Conservation (phyloP, 2,888 invertebrate species). For the Morpho helenor region DNA sequence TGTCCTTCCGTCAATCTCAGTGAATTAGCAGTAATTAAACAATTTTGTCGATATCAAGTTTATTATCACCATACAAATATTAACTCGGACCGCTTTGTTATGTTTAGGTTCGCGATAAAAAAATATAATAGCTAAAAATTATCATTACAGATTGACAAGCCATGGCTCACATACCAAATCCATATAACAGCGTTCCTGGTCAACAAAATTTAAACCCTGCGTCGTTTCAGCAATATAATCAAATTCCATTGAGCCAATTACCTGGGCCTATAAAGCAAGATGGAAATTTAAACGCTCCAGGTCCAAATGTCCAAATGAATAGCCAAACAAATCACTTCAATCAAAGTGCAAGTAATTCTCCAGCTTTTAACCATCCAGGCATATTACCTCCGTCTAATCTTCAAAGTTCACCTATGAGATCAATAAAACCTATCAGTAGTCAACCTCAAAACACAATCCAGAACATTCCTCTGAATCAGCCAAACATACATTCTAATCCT, state of each 20-base stretch:
- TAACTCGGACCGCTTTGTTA: constrained; percentile 21
- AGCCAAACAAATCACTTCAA: constrained; percentile 53
- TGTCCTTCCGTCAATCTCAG: constrained; percentile 61
- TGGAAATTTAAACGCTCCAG: constrained; percentile 60
- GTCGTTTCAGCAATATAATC: constrained; percentile 48
- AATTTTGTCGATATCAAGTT: constrained; percentile 47
- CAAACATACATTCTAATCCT: constrained; percentile 39
- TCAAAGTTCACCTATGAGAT: constrained; percentile 51
- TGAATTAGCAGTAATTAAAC: constrained; percentile 69
- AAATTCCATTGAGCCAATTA: constrained; percentile 52
- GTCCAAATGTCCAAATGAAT: constrained; percentile 33
- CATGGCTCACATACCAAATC: constrained; percentile 71
- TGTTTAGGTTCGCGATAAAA: constrained; percentile 1
- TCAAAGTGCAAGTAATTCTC: constrained; percentile 65
- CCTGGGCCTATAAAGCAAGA: constrained; percentile 61
- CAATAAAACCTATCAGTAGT: constrained; percentile 36
- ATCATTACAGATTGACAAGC: constrained; percentile 66
- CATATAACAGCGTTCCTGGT: constrained; percentile 54
- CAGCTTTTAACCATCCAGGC: constrained; percentile 65
- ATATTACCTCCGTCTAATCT: constrained; percentile 44
- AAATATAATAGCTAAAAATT: constrained; percentile 24
- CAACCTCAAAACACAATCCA: constrained; percentile 37
- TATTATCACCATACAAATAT: constrained; percentile 55
- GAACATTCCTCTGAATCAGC: constrained; percentile 42
- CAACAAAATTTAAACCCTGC: constrained; percentile 49